Percentiles rank a stretch among this genome's conserved stretches.
These are phyloP conservation scores for Mercenaria mercenaria DNA, from an alignment of 1,140 invertebrate genomes.

Conservation along the genomic window DNA sequence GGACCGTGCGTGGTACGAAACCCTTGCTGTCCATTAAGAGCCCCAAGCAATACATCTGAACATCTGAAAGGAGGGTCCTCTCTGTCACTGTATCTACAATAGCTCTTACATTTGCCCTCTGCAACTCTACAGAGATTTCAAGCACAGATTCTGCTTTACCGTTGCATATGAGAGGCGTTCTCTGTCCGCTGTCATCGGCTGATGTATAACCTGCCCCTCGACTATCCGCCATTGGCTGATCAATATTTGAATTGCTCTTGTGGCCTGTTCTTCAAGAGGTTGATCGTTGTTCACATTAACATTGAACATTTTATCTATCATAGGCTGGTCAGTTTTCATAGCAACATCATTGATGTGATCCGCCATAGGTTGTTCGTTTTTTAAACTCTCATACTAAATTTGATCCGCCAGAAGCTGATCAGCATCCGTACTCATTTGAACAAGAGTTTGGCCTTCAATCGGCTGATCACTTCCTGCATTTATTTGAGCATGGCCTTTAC, in stretches of 20 bases:
- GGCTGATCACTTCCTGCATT: no score
- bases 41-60: neutral
- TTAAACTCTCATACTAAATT: no score
- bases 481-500: neutral
- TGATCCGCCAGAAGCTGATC: neutral
- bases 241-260: neutral
- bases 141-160: slow-evolving; percentile 20
- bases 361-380: neutral
- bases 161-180: neutral
- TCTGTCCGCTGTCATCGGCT: neutral
- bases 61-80: slow-evolving; percentile 4
- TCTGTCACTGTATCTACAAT: slow-evolving; percentile 25
- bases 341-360: neutral
- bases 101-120: neutral
- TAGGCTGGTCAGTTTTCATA: no score
- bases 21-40: neutral
- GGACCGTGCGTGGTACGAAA: neutral
- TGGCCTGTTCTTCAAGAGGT: neutral
- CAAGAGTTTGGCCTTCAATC: no score
- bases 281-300: no score
- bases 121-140: neutral
- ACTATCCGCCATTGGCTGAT: neutral
- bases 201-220: neutral
- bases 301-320: no score
- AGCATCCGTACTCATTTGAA: no score